Conservation (phyloP, 2,797 vertebrate species). For the Glyptemys insculpta region DNA sequence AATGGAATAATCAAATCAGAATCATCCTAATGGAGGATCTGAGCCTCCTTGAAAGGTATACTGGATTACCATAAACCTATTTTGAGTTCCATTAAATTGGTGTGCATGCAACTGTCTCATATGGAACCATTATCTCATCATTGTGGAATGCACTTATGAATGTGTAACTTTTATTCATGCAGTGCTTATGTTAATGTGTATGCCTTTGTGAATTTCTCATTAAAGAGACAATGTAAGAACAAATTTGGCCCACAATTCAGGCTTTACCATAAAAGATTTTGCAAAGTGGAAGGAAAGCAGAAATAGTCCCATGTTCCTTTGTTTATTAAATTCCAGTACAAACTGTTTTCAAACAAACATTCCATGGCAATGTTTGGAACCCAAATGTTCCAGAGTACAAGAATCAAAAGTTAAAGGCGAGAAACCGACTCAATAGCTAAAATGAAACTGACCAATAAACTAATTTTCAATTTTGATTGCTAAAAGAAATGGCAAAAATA, state of each 20-base stretch:
- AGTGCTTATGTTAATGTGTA: rapidly evolving
- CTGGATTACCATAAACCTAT: neutral
- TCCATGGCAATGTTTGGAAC: neutral
- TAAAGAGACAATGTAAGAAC: rapidly evolving
- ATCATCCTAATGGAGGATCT: neutral
- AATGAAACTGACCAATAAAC: neutral
- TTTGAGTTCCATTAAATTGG: neutral
- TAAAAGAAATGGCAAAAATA: neutral
- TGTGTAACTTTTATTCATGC: neutral
- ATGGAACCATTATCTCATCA: neutral
- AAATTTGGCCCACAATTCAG: neutral
- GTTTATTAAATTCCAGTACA: neutral
- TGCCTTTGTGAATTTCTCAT: rapidly evolving
- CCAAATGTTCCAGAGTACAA: neutral
- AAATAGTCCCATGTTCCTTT: neutral
- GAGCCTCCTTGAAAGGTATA: rapidly evolving
- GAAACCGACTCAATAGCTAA: neutral
- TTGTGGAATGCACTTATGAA: neutral
- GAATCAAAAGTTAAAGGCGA: neutral
- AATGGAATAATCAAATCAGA: neutral
- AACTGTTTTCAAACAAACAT: neutral
- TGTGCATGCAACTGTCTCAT: neutral
- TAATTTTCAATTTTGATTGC: neutral
- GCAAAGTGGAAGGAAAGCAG: neutral
- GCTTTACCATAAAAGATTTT: neutral